phyloP scores from a whole-genome alignment of 2,797 vertebrate genomes.

The Linurgus olivaceus region DNA sequence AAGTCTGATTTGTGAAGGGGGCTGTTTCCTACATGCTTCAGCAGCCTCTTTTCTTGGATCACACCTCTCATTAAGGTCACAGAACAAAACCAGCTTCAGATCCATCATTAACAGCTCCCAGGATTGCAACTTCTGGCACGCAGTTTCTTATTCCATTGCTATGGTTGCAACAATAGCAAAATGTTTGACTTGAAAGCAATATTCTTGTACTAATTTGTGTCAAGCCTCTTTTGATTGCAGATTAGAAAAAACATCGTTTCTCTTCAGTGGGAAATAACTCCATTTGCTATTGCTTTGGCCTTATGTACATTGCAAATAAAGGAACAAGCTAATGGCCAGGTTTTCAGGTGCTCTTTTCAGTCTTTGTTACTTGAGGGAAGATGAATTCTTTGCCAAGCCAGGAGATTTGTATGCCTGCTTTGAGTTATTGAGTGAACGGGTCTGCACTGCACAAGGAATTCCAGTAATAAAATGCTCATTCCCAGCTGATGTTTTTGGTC shows the following conservation, averaged over 20 bases:
- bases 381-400: neutral
- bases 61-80: neutral
- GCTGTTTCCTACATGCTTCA: neutral
- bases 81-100: neutral
- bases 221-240: neutral
- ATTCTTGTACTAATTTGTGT: neutral
- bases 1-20: neutral
- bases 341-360: neutral
- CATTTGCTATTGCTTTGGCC: neutral
- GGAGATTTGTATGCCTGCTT: neutral
- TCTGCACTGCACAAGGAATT: neutral
- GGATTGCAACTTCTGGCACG: neutral
- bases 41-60: neutral
- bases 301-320: neutral
- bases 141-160: neutral
- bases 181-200: neutral
- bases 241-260: neutral
- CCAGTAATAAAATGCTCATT: conserved; percentile 2
- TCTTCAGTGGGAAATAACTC: neutral
- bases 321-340: neutral
- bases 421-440: neutral
- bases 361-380: neutral
- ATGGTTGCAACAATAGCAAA: neutral
- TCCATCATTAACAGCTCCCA: neutral
- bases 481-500: neutral